Base-by-base conservation (phyloP, 2,797 vertebrate species). In the Lophotriccus pileatus region DNA sequence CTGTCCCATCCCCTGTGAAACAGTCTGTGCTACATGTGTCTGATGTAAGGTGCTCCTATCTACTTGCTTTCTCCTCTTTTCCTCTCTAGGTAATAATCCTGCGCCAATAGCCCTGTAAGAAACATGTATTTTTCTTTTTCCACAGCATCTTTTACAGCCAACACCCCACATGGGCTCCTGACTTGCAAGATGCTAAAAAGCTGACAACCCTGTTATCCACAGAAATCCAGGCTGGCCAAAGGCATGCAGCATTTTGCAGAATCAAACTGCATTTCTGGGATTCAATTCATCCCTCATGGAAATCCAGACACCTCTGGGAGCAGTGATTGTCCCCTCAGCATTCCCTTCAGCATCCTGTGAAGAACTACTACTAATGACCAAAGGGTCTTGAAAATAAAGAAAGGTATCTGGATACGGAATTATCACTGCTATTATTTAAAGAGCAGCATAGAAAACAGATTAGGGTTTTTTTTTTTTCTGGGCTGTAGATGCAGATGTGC, bases 1-100 rank as follows among this genome's bases (percentile, higher is more conserved):
- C 97, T 98, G 97, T 97, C 95, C 80, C 60, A 30, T 89, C 32
- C 56, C 73, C 75, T 94, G 78, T 77, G 89, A 96, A 94, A 94
- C 19, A 2, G 69, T 32, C 50, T 94, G 76, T 83, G 74, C 90
- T 94, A n/a, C 59, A 19, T 27, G 55, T 58, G 56, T 44, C 44
- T 72, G 53, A 77, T n/a, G 87, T 8, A 95, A 92, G 93, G 78
- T 87, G 91, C 27, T 81, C 12, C 84, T 88, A 70, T 10, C 41
- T 52, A 23, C 52, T 88, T 17, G 3, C 59, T 76, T 70, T 76
- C 92, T 67, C 44, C 55, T 58, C 49, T 50, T 67, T 94, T 87
- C 59, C 53, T 64, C 59, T 52, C 46, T 74, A 63, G 44, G 77
- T 74, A 73, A 25, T 43, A 87, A 77, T 44, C 23, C 67, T 81